Evolutionary conservation across 2,797 vertebrate species (phyloP), one percentile per base, ranked within the genome.

Genomic region (Paratrypauchen microcephalus): DNA sequence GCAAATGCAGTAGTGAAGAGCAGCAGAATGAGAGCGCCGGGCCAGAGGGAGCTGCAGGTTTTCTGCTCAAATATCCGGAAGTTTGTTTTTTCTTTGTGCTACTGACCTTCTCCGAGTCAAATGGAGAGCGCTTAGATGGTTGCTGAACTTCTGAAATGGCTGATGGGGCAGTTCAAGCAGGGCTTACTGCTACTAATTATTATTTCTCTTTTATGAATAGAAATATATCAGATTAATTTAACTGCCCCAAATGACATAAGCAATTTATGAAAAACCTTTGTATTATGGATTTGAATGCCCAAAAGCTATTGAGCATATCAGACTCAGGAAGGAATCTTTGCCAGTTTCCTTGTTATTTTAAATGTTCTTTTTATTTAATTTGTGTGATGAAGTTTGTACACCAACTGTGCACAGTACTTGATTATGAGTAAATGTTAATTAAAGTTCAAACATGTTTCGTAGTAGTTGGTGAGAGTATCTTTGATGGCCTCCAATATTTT

Each of bases 11-110:
- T 83, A 87, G 86, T 86, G 84, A 74, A 85, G 86, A 86, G 89
- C 76, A 77, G 84, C 81, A 80, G 78, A 86, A 87, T 79, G 79
- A 85, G 85, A 88, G 86, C 73, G 86, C 79, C 24, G 65, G 71
- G 61, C 79, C 77, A 75, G 65, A 62, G 79, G 82, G 81, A 86
- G 84, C 78, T 89, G 90, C 84, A 86, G 86, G 91, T 93, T 93
- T 92, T 94, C 89, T 88, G 92, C 92, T 93, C 92, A 92, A 87
- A 92, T 94, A 87, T 93, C 92, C 88, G 90, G 91, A 93, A 90
- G 88, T 84, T 79, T 45, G 71, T 75, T 79, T 73, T 74, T 72
- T 82, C 64, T 79, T 71, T 81, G 83, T 86, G 78, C 78, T 77
- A 64, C 87, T 93, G 92, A 94, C 92, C 92, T 93, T 93, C 85